Conservation (phyloP, 1,140 invertebrate species). For the Sinonovacula constricta region DNA sequence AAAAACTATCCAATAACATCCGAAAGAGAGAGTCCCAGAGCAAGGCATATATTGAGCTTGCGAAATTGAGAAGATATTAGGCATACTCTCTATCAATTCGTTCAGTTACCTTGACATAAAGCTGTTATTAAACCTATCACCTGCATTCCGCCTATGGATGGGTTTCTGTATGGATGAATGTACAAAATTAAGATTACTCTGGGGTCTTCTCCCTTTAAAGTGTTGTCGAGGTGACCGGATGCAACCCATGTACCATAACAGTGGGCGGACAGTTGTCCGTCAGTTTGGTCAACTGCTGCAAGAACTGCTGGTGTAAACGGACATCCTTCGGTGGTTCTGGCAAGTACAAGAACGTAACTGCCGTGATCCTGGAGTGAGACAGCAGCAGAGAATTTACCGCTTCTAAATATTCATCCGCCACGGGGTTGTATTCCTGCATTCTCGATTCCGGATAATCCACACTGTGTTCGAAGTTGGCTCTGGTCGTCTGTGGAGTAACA, state of each 20-base stretch:
- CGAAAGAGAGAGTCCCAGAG: too few species aligned
- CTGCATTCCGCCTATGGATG: too few species aligned
- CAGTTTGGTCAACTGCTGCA: conserved; percentile 88
- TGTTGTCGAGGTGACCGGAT: conserved; percentile 97
- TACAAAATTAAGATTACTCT: too few species aligned
- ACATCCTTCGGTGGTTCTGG: conserved; percentile 84
- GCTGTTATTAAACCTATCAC: too few species aligned
- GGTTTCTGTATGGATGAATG: too few species aligned
- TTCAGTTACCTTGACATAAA: too few species aligned
- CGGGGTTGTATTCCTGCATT: conserved; percentile 59
- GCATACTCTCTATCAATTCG: too few species aligned
- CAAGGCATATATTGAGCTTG: too few species aligned
- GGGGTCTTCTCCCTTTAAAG: too few species aligned
- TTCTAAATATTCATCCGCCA: conserved; percentile 76
- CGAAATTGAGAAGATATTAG: too few species aligned
- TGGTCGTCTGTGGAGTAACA: conserved; percentile 70
- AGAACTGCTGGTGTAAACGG: conserved; percentile 79
- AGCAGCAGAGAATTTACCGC: conserved; percentile 89
- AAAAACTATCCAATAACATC: too few species aligned
- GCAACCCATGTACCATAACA: conserved; percentile 95
- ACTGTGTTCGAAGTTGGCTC: not conserved
- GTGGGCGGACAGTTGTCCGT: conserved; percentile 93
- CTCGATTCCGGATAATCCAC: conserved; percentile 21
- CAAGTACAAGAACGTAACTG: conserved; percentile 90
- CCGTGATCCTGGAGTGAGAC: conserved; percentile 86